These are phyloP conservation scores for Drosophila kepulauana DNA, from an alignment of 1,140 invertebrate genomes.

Conservation along the genomic window DNA sequence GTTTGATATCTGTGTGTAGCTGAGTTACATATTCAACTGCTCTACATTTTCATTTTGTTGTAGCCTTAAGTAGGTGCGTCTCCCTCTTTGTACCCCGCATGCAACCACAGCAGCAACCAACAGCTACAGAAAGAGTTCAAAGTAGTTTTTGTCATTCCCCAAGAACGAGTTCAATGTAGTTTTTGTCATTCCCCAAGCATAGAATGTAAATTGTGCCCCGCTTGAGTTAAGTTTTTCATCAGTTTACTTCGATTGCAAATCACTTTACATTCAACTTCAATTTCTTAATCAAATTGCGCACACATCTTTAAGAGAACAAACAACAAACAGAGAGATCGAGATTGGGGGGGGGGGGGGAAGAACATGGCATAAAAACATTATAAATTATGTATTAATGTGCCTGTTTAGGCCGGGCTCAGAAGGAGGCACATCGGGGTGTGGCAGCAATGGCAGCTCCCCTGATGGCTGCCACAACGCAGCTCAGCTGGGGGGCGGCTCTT, in stretches of 20 bases:
- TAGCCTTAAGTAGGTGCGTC: conserved; percentile 26
- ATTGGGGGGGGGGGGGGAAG: conserved; percentile 36
- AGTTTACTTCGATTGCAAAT: conserved; percentile 19
- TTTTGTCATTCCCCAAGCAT: neutral
- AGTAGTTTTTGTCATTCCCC: conserved; percentile 21
- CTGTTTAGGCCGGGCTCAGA: conserved; percentile 60
- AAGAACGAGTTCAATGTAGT: neutral
- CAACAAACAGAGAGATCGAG: neutral
- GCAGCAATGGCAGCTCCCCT: conserved; percentile 26
- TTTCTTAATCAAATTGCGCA: conserved; percentile 47
- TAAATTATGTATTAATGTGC: conserved; percentile 84
- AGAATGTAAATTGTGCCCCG: too few relatives aligned
- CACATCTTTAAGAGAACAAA: conserved; percentile 7
- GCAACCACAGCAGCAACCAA: conserved; percentile 39
- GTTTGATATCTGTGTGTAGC: conserved; percentile 30
- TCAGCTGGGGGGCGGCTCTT: conserved; percentile 8
- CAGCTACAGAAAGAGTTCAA: conserved; percentile 17
- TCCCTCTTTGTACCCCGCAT: conserved; percentile 56
- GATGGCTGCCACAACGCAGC: conserved; percentile 3
- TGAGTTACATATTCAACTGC: conserved; percentile 11
- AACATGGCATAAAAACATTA: conserved; percentile 78
- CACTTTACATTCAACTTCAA: conserved; percentile 22
- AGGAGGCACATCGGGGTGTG: conserved; percentile 19
- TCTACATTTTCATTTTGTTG: conserved; percentile 9
- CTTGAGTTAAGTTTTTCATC: neutral